These are phyloP conservation scores for Oscheius sp. DNA, from an alignment of 2,888 invertebrate species.

Conservation along the genomic window DNA sequence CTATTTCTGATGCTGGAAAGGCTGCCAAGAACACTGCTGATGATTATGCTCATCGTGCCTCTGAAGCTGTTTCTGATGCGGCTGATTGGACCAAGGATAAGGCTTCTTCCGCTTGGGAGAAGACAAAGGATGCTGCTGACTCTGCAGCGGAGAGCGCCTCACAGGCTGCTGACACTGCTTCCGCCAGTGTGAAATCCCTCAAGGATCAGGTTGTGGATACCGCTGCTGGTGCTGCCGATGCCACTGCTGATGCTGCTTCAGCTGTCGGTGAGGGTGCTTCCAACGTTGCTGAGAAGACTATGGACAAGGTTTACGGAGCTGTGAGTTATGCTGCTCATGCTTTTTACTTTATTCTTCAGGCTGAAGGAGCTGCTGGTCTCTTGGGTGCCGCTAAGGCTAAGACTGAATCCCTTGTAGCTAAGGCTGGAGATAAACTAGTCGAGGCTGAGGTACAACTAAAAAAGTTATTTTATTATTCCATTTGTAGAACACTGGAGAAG, in stretches of 20 bases:
- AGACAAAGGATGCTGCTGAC: conserved; percentile 7
- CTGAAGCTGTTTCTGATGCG: conserved; percentile 7
- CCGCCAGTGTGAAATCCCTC: background rate
- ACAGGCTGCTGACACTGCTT: background rate
- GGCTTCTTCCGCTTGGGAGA: background rate
- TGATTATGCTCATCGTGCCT: background rate
- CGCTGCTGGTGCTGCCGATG: background rate
- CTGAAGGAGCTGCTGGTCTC: conserved; percentile 1
- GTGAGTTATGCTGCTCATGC: background rate
- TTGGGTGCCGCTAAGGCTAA: background rate
- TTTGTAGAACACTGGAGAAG: conserved; percentile 2
- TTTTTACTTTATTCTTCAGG: background rate
- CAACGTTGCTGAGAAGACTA: background rate
- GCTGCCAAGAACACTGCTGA: conserved; percentile 3
- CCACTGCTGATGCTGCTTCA: background rate
- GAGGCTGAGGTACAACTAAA: conserved; percentile 13
- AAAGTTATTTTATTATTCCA: background rate
- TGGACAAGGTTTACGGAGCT: conserved; percentile 8
- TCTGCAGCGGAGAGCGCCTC: background rate
- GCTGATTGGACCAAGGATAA: background rate
- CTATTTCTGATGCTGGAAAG: conserved; percentile 2
- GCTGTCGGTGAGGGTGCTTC: background rate
- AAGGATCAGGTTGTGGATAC: background rate
- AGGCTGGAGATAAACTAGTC: too few relatives aligned
- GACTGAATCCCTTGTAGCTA: too few relatives aligned